These are phyloP conservation scores for Lynx canadensis DNA, from an alignment of 2,113 vertebrate genomes.

Conservation along the genomic window DNA sequence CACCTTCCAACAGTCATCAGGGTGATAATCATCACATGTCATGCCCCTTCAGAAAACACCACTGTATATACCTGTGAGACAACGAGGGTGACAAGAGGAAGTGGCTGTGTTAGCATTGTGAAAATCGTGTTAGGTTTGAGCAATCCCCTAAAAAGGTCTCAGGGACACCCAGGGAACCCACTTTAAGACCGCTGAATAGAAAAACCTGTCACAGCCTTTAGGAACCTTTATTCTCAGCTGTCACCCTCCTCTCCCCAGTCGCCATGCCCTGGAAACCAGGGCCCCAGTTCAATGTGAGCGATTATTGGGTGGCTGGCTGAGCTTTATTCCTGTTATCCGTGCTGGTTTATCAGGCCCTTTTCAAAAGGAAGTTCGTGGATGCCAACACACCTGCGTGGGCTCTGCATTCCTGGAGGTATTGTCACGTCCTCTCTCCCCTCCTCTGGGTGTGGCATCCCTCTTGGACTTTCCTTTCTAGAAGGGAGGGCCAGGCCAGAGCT, in stretches of 20 bases:
- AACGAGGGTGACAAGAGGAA: background rate
- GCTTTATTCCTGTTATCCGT: conserved; percentile 26
- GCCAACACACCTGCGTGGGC: conserved; percentile 76
- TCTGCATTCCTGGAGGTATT: conserved; percentile 67
- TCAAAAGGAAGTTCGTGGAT: conserved; percentile 61
- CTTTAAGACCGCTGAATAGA: background rate
- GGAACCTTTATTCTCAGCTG: background rate
- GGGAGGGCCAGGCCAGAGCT: conserved; percentile 40
- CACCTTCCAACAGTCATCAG: background rate
- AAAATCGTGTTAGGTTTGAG: background rate
- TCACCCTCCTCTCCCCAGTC: background rate
- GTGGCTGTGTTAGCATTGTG: background rate
- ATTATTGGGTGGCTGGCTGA: background rate
- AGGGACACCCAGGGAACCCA: background rate
- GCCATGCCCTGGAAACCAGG: background rate
- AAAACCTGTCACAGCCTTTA: background rate
- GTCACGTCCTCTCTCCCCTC: conserved; percentile 65
- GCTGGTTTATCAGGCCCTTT: conserved; percentile 60
- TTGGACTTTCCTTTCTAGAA: conserved; percentile 74
- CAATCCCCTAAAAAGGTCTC: background rate
- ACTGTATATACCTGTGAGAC: background rate
- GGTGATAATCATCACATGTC: background rate
- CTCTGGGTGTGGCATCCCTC: conserved; percentile 64
- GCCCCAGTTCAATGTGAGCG: background rate
- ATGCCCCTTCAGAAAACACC: conserved; percentile 28